Percentiles rank a stretch among this genome's conserved stretches.
Conservation (phyloP, 2,113 vertebrate species). For the Dermatemys mawii region DNA sequence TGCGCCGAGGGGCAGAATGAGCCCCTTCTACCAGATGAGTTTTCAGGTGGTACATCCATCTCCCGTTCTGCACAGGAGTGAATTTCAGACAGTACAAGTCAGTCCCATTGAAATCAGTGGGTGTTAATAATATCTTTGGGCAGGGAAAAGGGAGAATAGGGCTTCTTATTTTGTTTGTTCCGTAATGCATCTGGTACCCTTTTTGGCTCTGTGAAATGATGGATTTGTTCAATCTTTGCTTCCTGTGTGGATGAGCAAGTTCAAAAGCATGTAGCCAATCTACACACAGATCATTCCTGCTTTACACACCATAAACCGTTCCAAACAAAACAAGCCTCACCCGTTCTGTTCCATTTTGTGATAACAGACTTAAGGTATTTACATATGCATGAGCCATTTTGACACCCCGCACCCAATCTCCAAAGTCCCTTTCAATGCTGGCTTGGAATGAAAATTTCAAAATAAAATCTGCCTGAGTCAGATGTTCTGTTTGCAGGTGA, state of each 20-base stretch:
- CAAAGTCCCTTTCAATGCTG: not conserved
- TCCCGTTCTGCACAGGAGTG: slow-evolving; percentile 7
- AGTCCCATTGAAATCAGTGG: not conserved
- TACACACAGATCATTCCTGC: not conserved
- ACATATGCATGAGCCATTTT: not conserved
- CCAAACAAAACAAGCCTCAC: slow-evolving; percentile 53
- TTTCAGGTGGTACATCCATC: not conserved
- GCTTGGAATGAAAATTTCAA: not conserved
- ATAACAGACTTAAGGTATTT: not conserved
- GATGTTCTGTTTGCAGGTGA: not conserved
- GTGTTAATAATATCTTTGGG: slow-evolving; percentile 8
- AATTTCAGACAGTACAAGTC: slow-evolving; percentile 12
- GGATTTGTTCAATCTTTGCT: slow-evolving; percentile 54
- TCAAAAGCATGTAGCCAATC: slow-evolving; percentile 20
- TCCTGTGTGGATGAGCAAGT: slow-evolving; percentile 52
- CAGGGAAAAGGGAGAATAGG: slow-evolving; percentile 28
- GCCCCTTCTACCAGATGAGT: not conserved
- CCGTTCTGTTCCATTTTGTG: not conserved
- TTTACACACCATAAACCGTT: not conserved
- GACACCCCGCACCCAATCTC: too few species aligned
- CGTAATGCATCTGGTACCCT: slow-evolving; percentile 30
- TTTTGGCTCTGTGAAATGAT: slow-evolving; percentile 36
- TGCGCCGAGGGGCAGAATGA: not conserved
- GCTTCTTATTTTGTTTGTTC: slow-evolving; percentile 28
- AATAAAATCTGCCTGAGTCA: not conserved